phyloP scores from a whole-genome alignment of 1,140 invertebrate genomes.

The Nylanderia fulva region DNA sequence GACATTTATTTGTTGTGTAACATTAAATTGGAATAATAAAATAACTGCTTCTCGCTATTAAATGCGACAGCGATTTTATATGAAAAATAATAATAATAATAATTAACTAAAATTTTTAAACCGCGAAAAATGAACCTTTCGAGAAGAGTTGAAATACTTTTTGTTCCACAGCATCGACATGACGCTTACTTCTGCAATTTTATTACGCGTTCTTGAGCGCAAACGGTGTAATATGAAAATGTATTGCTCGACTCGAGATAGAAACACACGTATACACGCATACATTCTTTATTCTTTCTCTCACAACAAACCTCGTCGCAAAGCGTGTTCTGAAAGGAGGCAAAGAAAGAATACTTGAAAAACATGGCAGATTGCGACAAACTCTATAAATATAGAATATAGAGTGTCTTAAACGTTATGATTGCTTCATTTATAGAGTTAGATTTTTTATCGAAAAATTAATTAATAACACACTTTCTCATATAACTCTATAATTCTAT shows the following conservation, averaged over 20 bases:
- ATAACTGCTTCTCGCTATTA: not conserved
- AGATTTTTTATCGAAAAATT: not conserved
- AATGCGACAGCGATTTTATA: not conserved
- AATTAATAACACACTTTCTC: not conserved
- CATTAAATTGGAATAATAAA: not conserved
- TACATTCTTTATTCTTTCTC: not conserved
- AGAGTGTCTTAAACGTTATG: not conserved
- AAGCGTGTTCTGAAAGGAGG: not conserved
- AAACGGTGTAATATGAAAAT: not conserved
- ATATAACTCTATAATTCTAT: not conserved
- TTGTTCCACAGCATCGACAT: not conserved
- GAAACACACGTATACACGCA: not conserved
- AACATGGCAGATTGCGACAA: not conserved
- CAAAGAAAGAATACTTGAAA: not conserved
- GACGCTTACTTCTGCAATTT: not conserved
- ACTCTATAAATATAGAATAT: not conserved
- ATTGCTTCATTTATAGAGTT: not conserved
- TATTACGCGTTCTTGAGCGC: not conserved
- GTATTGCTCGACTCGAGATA: not conserved
- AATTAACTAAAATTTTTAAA: not conserved
- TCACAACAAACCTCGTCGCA: not conserved
- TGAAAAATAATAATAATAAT: not conserved
- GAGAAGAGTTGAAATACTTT: not conserved
- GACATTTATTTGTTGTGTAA: not conserved
- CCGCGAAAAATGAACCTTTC: not conserved